phyloP scores from a whole-genome alignment of 2,113 vertebrate species.

The Myxocyprinus asiaticus region DNA sequence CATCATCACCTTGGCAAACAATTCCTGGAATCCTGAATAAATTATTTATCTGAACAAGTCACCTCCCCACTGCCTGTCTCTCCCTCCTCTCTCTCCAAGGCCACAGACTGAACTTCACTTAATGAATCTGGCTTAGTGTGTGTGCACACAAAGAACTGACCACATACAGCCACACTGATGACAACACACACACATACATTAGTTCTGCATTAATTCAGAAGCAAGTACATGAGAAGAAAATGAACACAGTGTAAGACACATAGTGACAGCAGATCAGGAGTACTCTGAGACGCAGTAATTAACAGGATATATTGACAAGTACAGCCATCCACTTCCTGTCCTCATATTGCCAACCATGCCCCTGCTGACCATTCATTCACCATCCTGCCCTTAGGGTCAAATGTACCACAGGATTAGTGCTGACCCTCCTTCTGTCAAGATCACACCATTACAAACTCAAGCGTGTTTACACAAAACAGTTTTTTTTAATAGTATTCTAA shows the following conservation, averaged over 20 bases:
- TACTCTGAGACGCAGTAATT: slow-evolving; percentile 74
- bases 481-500: background rate
- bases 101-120: slow-evolving; percentile 49
- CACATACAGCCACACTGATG: slow-evolving; percentile 26
- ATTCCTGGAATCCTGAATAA: slow-evolving; percentile 79
- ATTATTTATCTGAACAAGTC: slow-evolving; percentile 80
- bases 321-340: slow-evolving; percentile 17
- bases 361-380: slow-evolving; percentile 53
- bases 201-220: slow-evolving; percentile 25
- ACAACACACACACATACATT: slow-evolving; percentile 21
- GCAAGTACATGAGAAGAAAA: slow-evolving; percentile 17
- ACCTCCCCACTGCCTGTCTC: slow-evolving; percentile 20
- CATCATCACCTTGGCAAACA: slow-evolving; percentile 82
- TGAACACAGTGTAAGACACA: slow-evolving; percentile 34
- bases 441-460: background rate
- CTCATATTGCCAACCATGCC: slow-evolving; percentile 42
- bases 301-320: slow-evolving; percentile 78
- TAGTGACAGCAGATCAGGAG: slow-evolving; percentile 54
- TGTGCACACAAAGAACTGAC: slow-evolving; percentile 33
- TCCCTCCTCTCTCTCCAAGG: slow-evolving; percentile 12
- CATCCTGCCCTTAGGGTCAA: slow-evolving; percentile 37
- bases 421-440: background rate
- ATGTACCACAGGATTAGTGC: slow-evolving; percentile 18
- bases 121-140: slow-evolving; percentile 55
- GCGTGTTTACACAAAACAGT: slow-evolving; percentile 70